Evolutionary conservation across 37 sponge, comb jelly and placozoan genomes (phyloP).

Genomic region (Aplysina aerophoba): DNA sequence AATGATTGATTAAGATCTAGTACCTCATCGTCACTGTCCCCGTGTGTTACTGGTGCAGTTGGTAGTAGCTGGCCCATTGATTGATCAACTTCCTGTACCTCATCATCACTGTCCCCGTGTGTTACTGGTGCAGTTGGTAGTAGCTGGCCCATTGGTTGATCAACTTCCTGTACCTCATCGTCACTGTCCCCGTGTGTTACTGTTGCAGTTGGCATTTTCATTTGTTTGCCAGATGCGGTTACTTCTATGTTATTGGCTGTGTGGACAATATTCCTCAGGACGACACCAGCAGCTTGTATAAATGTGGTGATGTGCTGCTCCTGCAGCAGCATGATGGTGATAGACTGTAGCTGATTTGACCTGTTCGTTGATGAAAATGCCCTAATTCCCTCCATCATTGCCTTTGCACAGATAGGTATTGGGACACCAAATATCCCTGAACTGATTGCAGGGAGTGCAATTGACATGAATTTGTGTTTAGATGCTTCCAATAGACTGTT

Average conservation of each 20-base stretch:
- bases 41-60: constrained; percentile 7
- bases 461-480: neutral
- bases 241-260: neutral
- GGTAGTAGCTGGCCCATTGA: neutral
- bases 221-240: neutral
- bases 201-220: neutral
- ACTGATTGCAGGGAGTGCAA: constrained; percentile 18
- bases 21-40: too few relatives aligned
- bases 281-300: constrained; percentile 5
- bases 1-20: too few relatives aligned
- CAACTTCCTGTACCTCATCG: neutral
- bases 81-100: neutral
- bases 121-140: neutral
- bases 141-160: too few relatives aligned
- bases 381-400: constrained; percentile 28
- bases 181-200: neutral
- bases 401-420: neutral
- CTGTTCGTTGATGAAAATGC: neutral
- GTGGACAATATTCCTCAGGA: constrained; percentile 3
- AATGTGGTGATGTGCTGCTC: constrained; percentile 8
- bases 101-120: neutral
- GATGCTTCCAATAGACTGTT: constrained; percentile 15
- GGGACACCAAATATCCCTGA: constrained; percentile 32
- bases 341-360: neutral
- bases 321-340: constrained; percentile 8